phyloP scores from a whole-genome alignment of 2,113 vertebrate species.

The Pristiophorus japonicus region DNA sequence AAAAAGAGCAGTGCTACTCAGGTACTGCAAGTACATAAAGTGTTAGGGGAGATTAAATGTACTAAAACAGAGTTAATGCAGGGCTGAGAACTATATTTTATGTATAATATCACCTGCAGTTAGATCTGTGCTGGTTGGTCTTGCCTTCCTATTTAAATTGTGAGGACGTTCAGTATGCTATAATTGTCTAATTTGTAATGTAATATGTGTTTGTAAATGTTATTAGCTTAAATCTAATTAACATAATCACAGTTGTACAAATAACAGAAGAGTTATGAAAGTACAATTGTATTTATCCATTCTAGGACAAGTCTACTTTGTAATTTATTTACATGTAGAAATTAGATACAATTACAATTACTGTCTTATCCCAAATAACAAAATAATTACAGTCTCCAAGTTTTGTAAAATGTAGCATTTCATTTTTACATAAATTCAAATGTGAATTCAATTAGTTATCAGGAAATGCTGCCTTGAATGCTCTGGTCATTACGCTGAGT shows the following conservation, averaged over 20 bases:
- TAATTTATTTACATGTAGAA: neutral
- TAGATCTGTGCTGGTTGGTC: too few relatives aligned
- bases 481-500: neutral
- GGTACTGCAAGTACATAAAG: neutral
- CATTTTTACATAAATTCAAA: too few relatives aligned
- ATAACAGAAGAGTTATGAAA: slow-evolving; percentile 1
- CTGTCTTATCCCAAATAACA: neutral
- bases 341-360: neutral
- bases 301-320: neutral
- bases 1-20: neutral
- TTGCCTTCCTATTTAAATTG: neutral
- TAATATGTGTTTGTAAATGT: neutral
- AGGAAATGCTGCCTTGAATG: neutral
- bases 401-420: neutral
- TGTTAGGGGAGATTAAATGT: neutral
- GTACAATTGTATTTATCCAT: neutral
- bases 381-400: neutral
- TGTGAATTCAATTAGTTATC: neutral
- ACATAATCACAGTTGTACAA: neutral
- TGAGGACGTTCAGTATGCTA: neutral
- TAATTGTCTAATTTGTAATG: slow-evolving; percentile 1
- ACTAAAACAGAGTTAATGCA: neutral
- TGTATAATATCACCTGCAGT: neutral
- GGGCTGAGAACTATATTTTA: neutral
- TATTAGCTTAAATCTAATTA: neutral